Percentiles rank a stretch among this genome's conserved stretches.
These are phyloP conservation scores for Corythucha ciliata DNA, from an alignment of 2,888 invertebrate genomes.

Conservation along the genomic window DNA sequence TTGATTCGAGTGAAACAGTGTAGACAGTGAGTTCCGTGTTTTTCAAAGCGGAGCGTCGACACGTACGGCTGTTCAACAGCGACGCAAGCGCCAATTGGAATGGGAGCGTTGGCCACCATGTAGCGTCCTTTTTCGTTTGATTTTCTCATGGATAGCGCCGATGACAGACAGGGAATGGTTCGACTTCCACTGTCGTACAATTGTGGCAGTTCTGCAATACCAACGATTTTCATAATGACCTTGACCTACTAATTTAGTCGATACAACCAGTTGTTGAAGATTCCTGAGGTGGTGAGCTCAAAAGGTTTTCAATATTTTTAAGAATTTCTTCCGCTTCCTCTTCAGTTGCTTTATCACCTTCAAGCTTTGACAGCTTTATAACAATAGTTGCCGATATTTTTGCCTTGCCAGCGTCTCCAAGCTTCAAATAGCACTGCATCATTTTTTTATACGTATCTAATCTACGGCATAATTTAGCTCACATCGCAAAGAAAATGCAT, in stretches of 20 bases:
- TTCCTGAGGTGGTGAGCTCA: not conserved
- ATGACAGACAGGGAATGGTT: conserved; percentile 7
- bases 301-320: conserved; percentile 13
- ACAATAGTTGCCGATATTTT: conserved; percentile 56
- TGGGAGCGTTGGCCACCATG: conserved; percentile 52
- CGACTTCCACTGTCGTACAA: conserved; percentile 19
- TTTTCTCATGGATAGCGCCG: conserved; percentile 13
- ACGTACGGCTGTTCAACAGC: conserved; percentile 63
- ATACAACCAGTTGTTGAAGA: not conserved
- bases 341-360: conserved; percentile 16
- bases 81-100: conserved; percentile 62
- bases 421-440: conserved; percentile 57
- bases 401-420: conserved; percentile 52
- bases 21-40: conserved; percentile 68
- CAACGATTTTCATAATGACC: not conserved
- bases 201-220: conserved; percentile 10
- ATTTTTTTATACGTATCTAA: conserved; percentile 60
- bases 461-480: no score
- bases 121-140: conserved; percentile 44
- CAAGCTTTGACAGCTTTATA: conserved; percentile 38
- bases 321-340: conserved; percentile 12
- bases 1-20: conserved; percentile 64
- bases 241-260: not conserved
- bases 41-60: conserved; percentile 61
- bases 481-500: no score